Evolutionary conservation across 1,140 invertebrate species (phyloP), one percentile per base, ranked within the genome.

Genomic region (Aphis craccivora): DNA sequence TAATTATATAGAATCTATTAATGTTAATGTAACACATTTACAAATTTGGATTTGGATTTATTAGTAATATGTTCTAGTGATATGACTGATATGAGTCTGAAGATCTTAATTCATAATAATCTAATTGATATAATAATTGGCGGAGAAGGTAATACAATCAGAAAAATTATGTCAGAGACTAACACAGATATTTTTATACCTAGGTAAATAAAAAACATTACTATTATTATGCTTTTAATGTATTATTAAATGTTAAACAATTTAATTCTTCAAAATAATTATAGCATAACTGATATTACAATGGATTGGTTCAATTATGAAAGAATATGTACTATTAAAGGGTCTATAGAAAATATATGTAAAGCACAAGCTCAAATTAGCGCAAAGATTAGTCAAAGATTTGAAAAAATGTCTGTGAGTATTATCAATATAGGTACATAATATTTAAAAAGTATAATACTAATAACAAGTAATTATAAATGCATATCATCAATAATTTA

Each of bases 111-210:
- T 93, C 98, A 99, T 95, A 99, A 99, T 95, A 99, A 99, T 95
- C 96, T 99, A 53, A 99, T 99, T 95, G 99, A 99, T 43, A 97
- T 99, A 91, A 99, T 99, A 94, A 99, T 99, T 95, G 99, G 99
- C 83, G 99, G 99, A 95, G 98, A 97, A 91, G 99, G 99, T 48
- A 98, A 98, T 95, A 99, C 98, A 3, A 99, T 99, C 94, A 99
- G 99, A 95, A 97, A 98, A 95, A 99, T 99, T 94, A 99, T 99
- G 98, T 98, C 99, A 95, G 98, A 99, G 94, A 99, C 99, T 5
- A 98, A 99, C 94, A 99, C 99, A 1, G 99, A 99, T 95, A 99
- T 99, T 92, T 99, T 98, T 48, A 98, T 99, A 23, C 99, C 98
- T 84, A 97, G 96, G 96, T 96, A 45, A 93, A 48, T 55, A 55